A percentile compares a stretch with the other conserved stretches of the same genome.
Conservation (phyloP, 2,888 invertebrate species). For the Idaea aversata region DNA sequence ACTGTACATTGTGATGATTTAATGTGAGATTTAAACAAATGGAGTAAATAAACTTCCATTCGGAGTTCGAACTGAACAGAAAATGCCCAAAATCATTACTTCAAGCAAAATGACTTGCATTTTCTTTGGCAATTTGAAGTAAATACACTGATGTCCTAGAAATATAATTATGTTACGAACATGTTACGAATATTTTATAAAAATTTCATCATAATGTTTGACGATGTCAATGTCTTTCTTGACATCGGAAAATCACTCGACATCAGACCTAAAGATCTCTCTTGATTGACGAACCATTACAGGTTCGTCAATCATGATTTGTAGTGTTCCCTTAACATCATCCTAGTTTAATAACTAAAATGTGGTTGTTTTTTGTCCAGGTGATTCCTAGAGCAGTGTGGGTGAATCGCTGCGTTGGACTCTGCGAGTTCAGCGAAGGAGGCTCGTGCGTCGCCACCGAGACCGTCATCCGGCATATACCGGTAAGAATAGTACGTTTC, state of each 20-base stretch:
- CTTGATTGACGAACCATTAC: neutral
- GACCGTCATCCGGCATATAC: conserved; percentile 52
- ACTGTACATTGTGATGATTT: conserved; percentile 34
- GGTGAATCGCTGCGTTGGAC: conserved; percentile 70
- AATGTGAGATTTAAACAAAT: conserved; percentile 52
- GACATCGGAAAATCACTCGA: too few relatives aligned
- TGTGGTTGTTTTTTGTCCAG: conserved; percentile 42
- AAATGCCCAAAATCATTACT: neutral
- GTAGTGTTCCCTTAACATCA: conserved; percentile 16
- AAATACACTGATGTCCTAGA: conserved; percentile 15
- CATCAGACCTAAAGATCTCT: neutral
- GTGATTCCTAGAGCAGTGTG: conserved; percentile 67
- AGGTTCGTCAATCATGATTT: neutral
- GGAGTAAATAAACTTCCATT: conserved; percentile 26
- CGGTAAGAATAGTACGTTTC: conserved; percentile 55
- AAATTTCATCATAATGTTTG: conserved; percentile 6
- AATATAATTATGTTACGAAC: too few relatives aligned
- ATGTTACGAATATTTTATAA: too few relatives aligned
- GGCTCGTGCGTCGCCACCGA: conserved; percentile 59
- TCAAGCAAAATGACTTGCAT: neutral
- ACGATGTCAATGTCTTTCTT: neutral
- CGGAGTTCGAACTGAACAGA: neutral
- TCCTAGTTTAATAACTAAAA: conserved; percentile 22
- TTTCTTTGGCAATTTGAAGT: neutral
- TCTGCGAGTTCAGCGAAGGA: conserved; percentile 58